Conservation (phyloP, 2,797 vertebrate genomes). For the Coracias cyanogaster region DNA sequence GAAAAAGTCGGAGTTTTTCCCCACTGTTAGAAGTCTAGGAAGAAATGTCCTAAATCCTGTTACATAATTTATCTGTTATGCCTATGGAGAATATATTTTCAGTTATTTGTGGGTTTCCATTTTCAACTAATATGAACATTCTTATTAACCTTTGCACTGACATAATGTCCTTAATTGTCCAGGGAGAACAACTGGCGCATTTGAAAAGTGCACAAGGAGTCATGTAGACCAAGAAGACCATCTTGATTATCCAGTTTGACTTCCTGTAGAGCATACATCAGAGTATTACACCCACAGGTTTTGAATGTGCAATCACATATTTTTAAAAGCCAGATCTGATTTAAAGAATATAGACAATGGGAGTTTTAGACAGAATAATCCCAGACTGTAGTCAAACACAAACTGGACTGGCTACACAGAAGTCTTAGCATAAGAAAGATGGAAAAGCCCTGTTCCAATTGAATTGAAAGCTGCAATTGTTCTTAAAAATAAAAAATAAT, state of each 20-base stretch:
- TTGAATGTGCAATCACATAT: neutral
- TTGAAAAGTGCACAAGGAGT: neutral
- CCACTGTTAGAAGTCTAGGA: neutral
- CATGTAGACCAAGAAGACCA: neutral
- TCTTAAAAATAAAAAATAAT: neutral
- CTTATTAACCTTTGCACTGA: neutral
- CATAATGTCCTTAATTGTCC: neutral
- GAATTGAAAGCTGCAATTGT: neutral
- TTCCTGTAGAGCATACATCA: neutral
- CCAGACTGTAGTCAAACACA: neutral
- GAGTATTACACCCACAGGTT: neutral
- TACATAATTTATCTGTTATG: neutral
- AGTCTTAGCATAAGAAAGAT: neutral
- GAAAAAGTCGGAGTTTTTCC: neutral
- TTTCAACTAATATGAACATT: neutral
- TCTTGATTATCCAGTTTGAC: slow-evolving; percentile 1
- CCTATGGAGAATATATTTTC: neutral
- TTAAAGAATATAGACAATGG: neutral
- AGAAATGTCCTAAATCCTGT: neutral
- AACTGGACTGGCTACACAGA: neutral
- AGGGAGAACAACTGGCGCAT: neutral
- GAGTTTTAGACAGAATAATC: neutral
- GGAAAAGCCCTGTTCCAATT: neutral
- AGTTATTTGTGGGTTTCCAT: neutral
- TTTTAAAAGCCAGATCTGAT: neutral